phyloP scores from a whole-genome alignment of 2,113 vertebrate species.

The Parotia lawesii region DNA sequence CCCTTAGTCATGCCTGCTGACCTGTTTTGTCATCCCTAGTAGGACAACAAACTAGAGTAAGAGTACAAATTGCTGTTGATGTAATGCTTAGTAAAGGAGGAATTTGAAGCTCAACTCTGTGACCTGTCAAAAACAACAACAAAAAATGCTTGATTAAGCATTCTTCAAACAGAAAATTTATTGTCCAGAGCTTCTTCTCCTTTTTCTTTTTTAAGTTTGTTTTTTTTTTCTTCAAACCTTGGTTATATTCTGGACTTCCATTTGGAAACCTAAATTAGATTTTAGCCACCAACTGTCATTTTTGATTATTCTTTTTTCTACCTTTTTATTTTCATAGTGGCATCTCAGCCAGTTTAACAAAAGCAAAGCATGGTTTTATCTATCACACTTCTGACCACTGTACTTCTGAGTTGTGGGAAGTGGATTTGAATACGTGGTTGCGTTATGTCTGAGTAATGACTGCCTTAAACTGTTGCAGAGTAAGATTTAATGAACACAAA shows the following conservation, averaged over 20 bases:
- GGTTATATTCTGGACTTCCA: background rate
- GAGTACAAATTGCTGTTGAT: background rate
- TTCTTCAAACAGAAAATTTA: background rate
- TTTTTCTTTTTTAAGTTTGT: rapidly evolving
- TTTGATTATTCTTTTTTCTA: background rate
- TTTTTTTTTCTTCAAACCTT: background rate
- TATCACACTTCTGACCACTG: background rate
- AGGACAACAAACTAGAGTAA: background rate
- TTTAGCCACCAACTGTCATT: background rate
- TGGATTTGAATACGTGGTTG: background rate
- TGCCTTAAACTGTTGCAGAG: background rate
- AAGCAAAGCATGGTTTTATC: background rate
- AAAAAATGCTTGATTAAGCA: background rate
- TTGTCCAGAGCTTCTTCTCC: background rate
- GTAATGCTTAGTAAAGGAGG: background rate
- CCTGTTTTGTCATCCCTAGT: background rate
- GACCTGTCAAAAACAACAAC: background rate
- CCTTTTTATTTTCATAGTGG: background rate
- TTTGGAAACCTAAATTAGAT: background rate
- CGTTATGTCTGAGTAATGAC: background rate
- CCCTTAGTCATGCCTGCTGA: background rate
- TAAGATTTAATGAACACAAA: background rate
- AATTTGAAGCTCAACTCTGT: background rate
- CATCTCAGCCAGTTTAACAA: background rate
- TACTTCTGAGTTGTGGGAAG: background rate